Percentiles rank a stretch among this genome's conserved stretches.
These are phyloP conservation scores for Coendou prehensilis DNA, from an alignment of 2,797 vertebrate species.

Conservation along the genomic window DNA sequence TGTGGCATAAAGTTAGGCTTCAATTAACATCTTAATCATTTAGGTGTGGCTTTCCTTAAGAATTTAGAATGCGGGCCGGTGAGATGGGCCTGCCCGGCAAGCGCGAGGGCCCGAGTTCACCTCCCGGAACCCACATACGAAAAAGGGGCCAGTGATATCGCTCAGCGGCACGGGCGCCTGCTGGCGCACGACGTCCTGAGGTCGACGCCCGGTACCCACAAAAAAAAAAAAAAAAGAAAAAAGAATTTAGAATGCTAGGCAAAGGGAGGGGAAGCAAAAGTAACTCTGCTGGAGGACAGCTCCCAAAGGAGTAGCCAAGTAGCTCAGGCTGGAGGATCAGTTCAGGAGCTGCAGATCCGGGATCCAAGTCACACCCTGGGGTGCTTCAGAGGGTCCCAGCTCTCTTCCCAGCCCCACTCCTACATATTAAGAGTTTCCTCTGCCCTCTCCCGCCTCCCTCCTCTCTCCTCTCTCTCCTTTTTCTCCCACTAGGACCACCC, in stretches of 20 bases:
- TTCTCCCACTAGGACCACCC: neutral
- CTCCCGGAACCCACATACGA: no score
- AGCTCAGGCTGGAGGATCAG: no score
- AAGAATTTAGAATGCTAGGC: neutral
- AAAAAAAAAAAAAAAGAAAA: no score
- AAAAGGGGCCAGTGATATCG: no score
- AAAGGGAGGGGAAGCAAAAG: neutral
- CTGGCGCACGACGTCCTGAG: no score
- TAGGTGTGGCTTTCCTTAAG: neutral
- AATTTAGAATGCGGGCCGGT: neutral
- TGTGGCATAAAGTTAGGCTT: neutral
- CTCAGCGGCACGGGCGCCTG: no score
- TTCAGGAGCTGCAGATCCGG: no score
- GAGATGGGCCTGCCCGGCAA: no score
- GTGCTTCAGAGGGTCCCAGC: neutral
- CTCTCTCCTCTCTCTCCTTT: neutral
- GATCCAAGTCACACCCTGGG: neutral
- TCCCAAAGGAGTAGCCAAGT: neutral
- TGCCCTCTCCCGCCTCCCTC: no score
- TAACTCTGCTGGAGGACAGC: neutral
- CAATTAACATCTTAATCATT: neutral
- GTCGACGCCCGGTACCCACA: no score
- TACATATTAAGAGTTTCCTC: fast-evolving
- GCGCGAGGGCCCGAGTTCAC: no score
- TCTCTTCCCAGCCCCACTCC: neutral